Evolutionary conservation across 1,140 invertebrate genomes (phyloP).

Genomic region (Drosophila setifemur): DNA sequence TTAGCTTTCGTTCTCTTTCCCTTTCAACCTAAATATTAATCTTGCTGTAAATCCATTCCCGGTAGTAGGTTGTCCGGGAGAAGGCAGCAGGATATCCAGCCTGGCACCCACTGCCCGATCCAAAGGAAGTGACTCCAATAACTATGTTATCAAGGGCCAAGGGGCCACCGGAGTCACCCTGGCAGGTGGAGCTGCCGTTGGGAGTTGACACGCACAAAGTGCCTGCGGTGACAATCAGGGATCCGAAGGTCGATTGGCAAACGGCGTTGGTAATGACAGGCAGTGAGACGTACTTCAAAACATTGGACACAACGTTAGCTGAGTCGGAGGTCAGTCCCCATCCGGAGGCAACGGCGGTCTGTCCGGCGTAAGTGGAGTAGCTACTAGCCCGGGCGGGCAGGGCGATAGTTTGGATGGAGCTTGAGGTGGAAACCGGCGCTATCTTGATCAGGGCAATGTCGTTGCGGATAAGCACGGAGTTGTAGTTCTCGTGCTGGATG

Average conservation of each 20-base stretch:
- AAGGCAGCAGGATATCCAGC: conserved; percentile 82
- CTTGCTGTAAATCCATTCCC: conserved; percentile 85
- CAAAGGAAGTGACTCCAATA: conserved; percentile 82
- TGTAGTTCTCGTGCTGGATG: conserved; percentile 35
- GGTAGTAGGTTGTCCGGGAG: conserved; percentile 83
- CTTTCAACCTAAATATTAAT: too few species aligned
- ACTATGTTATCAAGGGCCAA: conserved; percentile 29
- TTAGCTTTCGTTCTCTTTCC: too few species aligned
- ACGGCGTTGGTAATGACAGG: conserved; percentile 4
- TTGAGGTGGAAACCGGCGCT: background rate
- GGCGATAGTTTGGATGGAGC: conserved; percentile 15
- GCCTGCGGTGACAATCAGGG: conserved; percentile 7
- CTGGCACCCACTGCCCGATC: conserved; percentile 26
- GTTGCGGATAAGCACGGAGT: conserved; percentile 16
- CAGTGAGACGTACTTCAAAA: conserved; percentile 20
- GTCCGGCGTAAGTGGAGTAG: conserved; percentile 24
- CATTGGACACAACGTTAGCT: background rate
- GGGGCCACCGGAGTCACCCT: conserved; percentile 41
- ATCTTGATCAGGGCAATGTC: conserved; percentile 48
- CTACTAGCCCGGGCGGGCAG: conserved; percentile 25
- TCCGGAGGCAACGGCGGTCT: conserved; percentile 38
- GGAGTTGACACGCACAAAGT: conserved; percentile 34
- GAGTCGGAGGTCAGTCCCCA: conserved; percentile 32
- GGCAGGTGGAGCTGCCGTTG: conserved; percentile 28
- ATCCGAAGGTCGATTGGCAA: conserved; percentile 14